Base-by-base conservation (phyloP, 2,888 invertebrate genomes). In the Chrysina gloriosa region DNA sequence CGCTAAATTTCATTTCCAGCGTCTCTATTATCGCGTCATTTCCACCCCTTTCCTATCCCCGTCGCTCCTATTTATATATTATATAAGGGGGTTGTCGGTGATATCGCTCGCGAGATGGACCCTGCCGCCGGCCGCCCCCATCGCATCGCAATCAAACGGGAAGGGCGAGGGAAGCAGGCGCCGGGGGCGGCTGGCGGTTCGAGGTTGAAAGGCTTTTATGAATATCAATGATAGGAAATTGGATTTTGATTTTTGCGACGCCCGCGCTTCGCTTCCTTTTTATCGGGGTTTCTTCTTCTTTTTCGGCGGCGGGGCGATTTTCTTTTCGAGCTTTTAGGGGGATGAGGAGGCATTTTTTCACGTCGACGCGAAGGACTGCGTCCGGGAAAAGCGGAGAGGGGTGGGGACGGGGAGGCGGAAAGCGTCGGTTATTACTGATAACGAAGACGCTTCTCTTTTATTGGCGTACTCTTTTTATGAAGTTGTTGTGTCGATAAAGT, bases 1-100 rank as follows among this genome's bases (percentile, higher is more conserved):
- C 79, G 79, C 75, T 79, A 78, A 80, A 80, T 80, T 80, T 78
- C 76, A 78, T 77, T 78, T 77, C 75, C 48, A 76, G 79, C 78
- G 78, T 79, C 78, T 79, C 77, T 77, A 80, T 81, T 80, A 81
- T 79, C 79, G 74, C 78, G 76, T 77, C 76, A 75, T 71, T 73
- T 72, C 74, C 72, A 65, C 68, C 65, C 27, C 61, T 63, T 34
- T 47, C 45, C 58, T 50, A 50, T 27, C 68, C 56, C 25, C 61
- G 39, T 25, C 64, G 21, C 34, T 6, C 50, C 34, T 36, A 14
- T 23, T 11, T 42, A 23, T 34, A 63, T 48, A 64, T 64, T 39
- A 50, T 76, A 74, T 76, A 75, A 75, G 70, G 74, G 76, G 75
- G 76, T 27, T 36, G 36, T 7, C 25, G 58, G 74, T 75, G 77